phyloP scores from a whole-genome alignment of 2,797 vertebrate species.

The Parauchenoglanis punctatus region DNA sequence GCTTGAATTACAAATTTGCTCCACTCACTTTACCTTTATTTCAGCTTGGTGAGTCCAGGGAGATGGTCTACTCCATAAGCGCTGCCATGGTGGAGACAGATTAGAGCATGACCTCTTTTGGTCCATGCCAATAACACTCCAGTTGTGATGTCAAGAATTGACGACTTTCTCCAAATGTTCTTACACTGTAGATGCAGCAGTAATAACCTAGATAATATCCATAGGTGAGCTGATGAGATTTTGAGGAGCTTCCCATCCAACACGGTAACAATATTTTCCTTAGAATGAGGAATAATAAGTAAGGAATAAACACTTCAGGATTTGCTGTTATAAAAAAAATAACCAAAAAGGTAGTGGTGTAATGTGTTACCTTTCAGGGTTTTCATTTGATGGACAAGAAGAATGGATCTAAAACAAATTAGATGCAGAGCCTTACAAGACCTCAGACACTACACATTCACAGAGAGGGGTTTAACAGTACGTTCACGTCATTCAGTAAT shows the following conservation, averaged over 20 bases:
- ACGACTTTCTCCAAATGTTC: background rate
- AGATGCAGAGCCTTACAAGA: background rate
- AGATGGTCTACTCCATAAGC: background rate
- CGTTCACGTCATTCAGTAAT: background rate
- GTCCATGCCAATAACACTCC: background rate
- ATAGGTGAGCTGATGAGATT: background rate
- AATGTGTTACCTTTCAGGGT: background rate
- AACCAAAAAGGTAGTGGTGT: background rate
- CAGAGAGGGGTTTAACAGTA: background rate
- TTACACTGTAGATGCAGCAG: background rate
- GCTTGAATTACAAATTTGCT: slow-evolving; percentile 39
- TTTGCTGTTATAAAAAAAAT: background rate
- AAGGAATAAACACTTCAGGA: background rate
- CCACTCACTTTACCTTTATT: slow-evolving; percentile 21
- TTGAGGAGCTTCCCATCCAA: background rate
- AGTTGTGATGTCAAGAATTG: background rate
- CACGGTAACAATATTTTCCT: background rate
- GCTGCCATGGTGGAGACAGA: background rate
- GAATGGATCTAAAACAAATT: background rate
- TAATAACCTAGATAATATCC: background rate
- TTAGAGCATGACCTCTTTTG: background rate
- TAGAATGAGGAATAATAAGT: too few relatives aligned
- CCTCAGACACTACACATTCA: background rate
- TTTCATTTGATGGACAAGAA: background rate
- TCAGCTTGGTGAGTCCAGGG: background rate